A percentile compares a stretch with the other conserved stretches of the same genome.
Conservation (phyloP, 1,140 invertebrate genomes). For the Bombus fervidus region DNA sequence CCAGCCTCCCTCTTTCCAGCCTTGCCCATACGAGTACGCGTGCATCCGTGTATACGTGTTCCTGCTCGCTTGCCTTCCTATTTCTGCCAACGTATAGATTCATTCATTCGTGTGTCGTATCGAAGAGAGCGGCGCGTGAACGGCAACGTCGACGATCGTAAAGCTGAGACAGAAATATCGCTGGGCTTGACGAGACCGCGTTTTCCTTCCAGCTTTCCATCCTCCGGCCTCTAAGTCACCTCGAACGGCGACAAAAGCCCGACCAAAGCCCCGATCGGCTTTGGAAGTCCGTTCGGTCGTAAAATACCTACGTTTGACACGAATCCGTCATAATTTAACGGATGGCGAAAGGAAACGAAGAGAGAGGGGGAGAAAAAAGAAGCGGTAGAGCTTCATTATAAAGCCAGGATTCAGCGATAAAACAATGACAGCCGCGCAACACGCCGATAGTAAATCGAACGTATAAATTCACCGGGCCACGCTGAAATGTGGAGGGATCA, state of each 20-base stretch:
- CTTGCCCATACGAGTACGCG: too few relatives aligned
- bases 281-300: neutral
- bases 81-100: conserved; percentile 48
- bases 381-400: conserved; percentile 24
- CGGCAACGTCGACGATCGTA: neutral
- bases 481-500: conserved; percentile 49
- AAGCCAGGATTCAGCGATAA: conserved; percentile 30
- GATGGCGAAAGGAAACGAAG: neutral
- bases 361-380: neutral
- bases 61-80: conserved; percentile 29
- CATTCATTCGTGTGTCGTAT: conserved; percentile 8
- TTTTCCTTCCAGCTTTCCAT: neutral
- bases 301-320: neutral
- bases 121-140: conserved; percentile 1
- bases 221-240: neutral
- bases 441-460: conserved; percentile 39
- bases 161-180: neutral
- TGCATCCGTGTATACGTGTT: neutral
- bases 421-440: conserved; percentile 44
- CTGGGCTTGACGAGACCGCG: neutral
- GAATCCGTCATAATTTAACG: conserved; percentile 9
- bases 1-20: conserved; percentile 49
- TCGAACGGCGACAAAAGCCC: neutral
- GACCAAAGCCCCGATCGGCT: accelerated
- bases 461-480: conserved; percentile 38